These are phyloP conservation scores for Rhaphigaster nebulosa DNA, from an alignment of 2,888 invertebrate genomes.

Conservation along the genomic window DNA sequence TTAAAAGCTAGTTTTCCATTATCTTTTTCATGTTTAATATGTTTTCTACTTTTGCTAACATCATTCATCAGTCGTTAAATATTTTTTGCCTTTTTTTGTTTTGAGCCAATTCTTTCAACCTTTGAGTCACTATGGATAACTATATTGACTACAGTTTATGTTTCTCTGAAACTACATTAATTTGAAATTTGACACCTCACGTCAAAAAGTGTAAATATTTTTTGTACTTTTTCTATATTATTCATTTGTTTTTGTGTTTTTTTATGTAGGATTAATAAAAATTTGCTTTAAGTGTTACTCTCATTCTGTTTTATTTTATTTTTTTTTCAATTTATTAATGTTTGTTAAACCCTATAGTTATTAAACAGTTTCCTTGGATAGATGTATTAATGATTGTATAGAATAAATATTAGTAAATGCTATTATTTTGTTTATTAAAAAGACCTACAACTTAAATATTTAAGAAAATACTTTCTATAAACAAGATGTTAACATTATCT, in stretches of 20 bases:
- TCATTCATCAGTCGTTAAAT: not conserved
- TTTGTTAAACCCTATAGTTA: slow-evolving; percentile 37
- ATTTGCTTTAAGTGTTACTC: not conserved
- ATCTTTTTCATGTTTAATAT: not conserved
- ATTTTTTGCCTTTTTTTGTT: not conserved
- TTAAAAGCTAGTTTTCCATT: not conserved
- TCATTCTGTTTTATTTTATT: not conserved
- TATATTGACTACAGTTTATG: not conserved
- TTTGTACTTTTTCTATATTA: slow-evolving; percentile 49
- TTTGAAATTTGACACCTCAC: not conserved
- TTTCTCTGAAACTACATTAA: not conserved
- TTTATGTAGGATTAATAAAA: not conserved
- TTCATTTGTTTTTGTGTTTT: not conserved
- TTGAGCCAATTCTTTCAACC: not conserved
- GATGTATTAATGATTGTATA: slow-evolving; percentile 44
- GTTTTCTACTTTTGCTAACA: not conserved
- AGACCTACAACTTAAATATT: not conserved
- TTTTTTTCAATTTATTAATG: slow-evolving; percentile 12
- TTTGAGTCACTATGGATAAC: not conserved
- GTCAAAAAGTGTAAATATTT: slow-evolving; percentile 47
- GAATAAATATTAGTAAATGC: slow-evolving; percentile 48
- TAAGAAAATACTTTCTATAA: not conserved
- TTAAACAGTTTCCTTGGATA: slow-evolving; percentile 19
- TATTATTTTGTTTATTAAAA: not conserved
- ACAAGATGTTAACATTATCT: not conserved